phyloP scores from a whole-genome alignment of 1,140 invertebrate species.

The Meloidogyne floridensis region DNA sequence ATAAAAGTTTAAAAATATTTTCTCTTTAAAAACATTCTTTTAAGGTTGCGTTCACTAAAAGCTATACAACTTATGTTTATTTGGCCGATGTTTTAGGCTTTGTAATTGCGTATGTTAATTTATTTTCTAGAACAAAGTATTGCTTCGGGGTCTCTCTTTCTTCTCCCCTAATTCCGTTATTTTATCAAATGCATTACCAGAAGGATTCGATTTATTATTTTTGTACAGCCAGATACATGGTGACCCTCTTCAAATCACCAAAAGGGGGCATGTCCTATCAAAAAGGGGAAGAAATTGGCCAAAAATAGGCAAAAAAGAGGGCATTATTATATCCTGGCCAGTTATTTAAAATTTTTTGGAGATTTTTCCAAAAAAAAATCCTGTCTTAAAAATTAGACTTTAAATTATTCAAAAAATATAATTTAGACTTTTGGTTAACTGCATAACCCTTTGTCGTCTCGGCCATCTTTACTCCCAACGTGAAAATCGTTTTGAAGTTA shows the following conservation, averaged over 20 bases:
- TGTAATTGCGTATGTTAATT: slow-evolving; percentile 32
- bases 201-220: not conserved
- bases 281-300: too few species aligned
- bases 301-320: too few species aligned
- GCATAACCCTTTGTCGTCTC: slow-evolving; percentile 33
- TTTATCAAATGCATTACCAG: too few species aligned
- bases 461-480: slow-evolving; percentile 38
- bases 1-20: not conserved
- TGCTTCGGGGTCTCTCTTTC: too few species aligned
- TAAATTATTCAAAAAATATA: not conserved
- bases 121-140: too few species aligned
- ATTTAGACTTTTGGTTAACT: slow-evolving; percentile 36
- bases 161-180: too few species aligned
- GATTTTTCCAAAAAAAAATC: not conserved
- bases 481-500: slow-evolving; percentile 39
- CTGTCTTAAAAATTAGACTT: too few species aligned
- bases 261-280: too few species aligned
- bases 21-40: not conserved
- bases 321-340: too few species aligned
- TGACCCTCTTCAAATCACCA: too few species aligned
- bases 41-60: slow-evolving; percentile 36
- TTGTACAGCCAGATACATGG: too few species aligned
- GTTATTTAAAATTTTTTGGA: too few species aligned
- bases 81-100: slow-evolving; percentile 39
- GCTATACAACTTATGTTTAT: slow-evolving; percentile 47